phyloP scores from a whole-genome alignment of 2,797 vertebrate species.

The Coracias cyanogaster region DNA sequence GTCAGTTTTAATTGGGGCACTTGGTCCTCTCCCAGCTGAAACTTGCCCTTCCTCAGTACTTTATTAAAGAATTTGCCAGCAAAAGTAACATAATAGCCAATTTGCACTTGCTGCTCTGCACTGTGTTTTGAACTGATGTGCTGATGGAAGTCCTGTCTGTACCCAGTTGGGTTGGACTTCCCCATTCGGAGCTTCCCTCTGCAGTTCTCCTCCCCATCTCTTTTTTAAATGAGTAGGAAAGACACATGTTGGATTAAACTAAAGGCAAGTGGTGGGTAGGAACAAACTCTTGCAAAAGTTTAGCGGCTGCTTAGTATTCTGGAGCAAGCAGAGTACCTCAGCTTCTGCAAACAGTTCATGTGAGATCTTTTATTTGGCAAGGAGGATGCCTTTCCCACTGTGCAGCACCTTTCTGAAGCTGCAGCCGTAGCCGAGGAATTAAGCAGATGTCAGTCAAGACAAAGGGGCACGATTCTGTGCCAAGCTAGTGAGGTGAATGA shows the following conservation, averaged over 20 bases:
- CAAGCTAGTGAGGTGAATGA: background rate
- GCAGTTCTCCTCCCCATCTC: background rate
- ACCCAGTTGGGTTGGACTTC: background rate
- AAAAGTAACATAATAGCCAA: background rate
- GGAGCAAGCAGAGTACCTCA: background rate
- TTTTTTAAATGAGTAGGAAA: too few species aligned
- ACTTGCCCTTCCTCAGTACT: background rate
- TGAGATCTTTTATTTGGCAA: background rate
- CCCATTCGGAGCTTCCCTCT: background rate
- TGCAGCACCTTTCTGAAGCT: background rate
- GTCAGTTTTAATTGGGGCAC: background rate
- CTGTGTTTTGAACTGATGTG: background rate
- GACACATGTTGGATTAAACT: background rate
- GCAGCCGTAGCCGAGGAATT: background rate
- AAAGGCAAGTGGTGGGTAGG: background rate
- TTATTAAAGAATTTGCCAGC: background rate
- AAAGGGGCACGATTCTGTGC: fast-evolving
- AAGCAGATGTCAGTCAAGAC: background rate
- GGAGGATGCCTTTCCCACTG: background rate
- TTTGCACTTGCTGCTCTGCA: background rate
- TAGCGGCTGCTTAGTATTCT: background rate
- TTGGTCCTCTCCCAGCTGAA: background rate
- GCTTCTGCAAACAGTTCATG: background rate
- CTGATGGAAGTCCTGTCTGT: background rate
- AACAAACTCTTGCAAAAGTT: background rate